A percentile compares a stretch with the other conserved stretches of the same genome.
phyloP scores from a whole-genome alignment of 2,113 vertebrate species.

The Athene noctua region DNA sequence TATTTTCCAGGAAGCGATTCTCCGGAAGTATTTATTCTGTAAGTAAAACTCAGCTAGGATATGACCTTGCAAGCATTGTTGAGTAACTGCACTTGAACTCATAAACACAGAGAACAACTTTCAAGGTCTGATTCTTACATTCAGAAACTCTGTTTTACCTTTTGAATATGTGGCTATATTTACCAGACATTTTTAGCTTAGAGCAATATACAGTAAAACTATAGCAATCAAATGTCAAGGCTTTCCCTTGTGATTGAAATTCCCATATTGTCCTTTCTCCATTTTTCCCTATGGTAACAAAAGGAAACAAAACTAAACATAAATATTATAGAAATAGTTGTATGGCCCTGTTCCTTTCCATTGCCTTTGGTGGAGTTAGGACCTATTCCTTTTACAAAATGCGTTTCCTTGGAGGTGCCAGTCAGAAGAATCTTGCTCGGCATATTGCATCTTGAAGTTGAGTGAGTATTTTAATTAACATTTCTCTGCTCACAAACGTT shows the following conservation, averaged over 20 bases:
- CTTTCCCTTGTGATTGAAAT: neutral
- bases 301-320: neutral
- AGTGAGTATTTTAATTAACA: neutral
- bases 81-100: neutral
- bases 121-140: neutral
- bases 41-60: neutral
- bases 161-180: neutral
- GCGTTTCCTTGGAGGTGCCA: neutral
- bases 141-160: neutral
- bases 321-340: neutral
- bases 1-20: neutral
- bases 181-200: neutral
- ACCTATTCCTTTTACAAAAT: neutral
- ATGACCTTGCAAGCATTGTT: neutral
- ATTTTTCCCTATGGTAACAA: rapidly evolving
- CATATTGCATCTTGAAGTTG: neutral
- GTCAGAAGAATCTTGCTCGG: neutral
- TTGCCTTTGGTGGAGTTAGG: neutral
- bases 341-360: neutral
- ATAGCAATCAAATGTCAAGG: neutral
- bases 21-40: neutral
- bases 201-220: neutral
- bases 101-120: neutral
- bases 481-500: neutral
- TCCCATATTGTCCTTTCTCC: neutral